Evolutionary conservation across 2,888 invertebrate species (phyloP).

Genomic region (Thecophora atra): DNA sequence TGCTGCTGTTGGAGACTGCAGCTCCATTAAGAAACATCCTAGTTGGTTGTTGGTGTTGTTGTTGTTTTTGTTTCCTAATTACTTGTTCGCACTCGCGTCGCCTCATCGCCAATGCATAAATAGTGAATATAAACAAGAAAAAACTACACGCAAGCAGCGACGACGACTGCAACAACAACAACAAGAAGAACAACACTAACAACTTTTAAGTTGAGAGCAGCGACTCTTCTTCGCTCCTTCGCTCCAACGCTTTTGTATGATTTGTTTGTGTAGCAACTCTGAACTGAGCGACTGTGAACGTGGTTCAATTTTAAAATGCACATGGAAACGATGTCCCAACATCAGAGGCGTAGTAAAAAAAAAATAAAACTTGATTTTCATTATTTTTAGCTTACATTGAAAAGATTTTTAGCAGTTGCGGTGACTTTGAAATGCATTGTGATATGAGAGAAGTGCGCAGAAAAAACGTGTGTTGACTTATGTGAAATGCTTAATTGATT

Average conservation of each 20-base stretch:
- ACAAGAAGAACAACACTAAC: slow-evolving; percentile 9
- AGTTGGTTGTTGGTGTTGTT: slow-evolving; percentile 29
- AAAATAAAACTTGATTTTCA: no score
- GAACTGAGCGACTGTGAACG: slow-evolving; percentile 18
- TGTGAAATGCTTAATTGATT: no score
- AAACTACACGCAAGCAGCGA: no score
- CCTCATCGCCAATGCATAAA: slow-evolving; percentile 56
- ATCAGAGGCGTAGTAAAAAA: no score
- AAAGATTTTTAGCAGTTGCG: no score
- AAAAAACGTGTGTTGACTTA: no score
- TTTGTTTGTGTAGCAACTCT: slow-evolving; percentile 13
- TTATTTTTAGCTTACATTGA: no score
- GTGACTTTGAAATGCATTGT: no score
- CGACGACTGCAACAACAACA: slow-evolving; percentile 40
- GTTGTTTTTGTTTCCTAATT: slow-evolving; percentile 53
- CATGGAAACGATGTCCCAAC: no score
- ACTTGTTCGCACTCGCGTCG: slow-evolving; percentile 56
- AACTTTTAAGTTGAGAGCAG: slow-evolving; percentile 3
- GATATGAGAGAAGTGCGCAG: no score
- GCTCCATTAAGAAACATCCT: slow-evolving; percentile 6
- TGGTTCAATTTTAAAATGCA: background rate
- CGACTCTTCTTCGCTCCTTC: slow-evolving; percentile 1
- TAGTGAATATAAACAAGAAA: slow-evolving; percentile 56
- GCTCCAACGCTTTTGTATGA: slow-evolving; percentile 9
- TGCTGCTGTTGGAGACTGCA: slow-evolving; percentile 12